phyloP scores from a whole-genome alignment of 2,113 vertebrate species.

The Propithecus coquereli region DNA sequence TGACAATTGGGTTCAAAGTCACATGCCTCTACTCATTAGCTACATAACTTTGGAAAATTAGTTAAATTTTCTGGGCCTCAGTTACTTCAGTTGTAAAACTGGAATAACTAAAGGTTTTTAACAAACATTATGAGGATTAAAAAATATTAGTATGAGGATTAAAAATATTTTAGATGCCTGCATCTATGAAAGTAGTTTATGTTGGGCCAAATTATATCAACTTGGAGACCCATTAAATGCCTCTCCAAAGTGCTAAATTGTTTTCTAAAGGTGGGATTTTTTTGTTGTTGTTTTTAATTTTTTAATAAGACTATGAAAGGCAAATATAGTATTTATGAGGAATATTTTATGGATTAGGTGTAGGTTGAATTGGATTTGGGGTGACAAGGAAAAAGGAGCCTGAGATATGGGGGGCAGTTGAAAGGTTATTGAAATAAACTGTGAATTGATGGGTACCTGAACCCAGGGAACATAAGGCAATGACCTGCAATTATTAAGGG shows the following conservation, averaged over 20 bases:
- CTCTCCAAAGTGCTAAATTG: not conserved
- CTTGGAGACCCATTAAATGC: not conserved
- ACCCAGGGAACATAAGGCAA: not conserved
- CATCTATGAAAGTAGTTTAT: not conserved
- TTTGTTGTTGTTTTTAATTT: not conserved
- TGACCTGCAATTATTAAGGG: slow-evolving; percentile 4
- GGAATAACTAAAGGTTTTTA: not conserved
- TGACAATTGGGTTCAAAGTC: not conserved
- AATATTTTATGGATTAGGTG: not conserved
- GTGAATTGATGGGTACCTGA: not conserved
- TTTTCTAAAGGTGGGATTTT: not conserved
- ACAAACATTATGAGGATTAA: not conserved
- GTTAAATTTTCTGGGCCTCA: not conserved
- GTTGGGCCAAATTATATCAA: not conserved
- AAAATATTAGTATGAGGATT: not conserved
- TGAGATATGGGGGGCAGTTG: not conserved
- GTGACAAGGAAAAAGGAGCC: not conserved
- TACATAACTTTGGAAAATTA: not conserved
- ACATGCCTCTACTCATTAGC: not conserved
- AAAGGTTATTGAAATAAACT: slow-evolving; percentile 16
- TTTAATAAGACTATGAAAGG: not conserved
- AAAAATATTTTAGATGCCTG: not conserved
- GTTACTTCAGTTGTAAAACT: not conserved
- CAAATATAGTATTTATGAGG: not conserved
- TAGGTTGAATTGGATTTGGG: not conserved